Evolutionary conservation across 64 coral and sea anemone genomes (phyloP).

Genomic region (Orbicella faveolata): DNA sequence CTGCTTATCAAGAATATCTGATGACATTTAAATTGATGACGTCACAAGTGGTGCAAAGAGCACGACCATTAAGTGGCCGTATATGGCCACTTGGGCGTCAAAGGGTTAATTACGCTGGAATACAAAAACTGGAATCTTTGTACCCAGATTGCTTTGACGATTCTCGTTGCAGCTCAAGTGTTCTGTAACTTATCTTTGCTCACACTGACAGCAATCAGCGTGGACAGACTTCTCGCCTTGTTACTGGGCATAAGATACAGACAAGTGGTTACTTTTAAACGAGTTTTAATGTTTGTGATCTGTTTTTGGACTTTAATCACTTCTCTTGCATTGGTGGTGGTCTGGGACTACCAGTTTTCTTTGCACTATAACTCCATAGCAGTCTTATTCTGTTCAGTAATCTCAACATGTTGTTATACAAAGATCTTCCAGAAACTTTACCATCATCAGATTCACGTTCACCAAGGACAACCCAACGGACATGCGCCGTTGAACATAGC

Average conservation of each 20-base stretch:
- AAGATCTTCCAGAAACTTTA: not conserved
- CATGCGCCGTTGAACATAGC: not conserved
- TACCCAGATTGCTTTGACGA: too few relatives aligned
- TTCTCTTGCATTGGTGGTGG: too few relatives aligned
- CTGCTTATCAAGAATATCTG: too few relatives aligned
- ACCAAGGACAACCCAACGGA: not conserved
- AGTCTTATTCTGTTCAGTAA: not conserved
- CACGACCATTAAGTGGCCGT: too few relatives aligned
- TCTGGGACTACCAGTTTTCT: too few relatives aligned
- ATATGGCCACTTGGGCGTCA: too few relatives aligned
- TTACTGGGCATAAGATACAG: conserved; percentile 5
- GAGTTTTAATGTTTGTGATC: not conserved
- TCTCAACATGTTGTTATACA: not conserved
- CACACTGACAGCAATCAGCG: not conserved
- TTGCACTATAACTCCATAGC: not conserved
- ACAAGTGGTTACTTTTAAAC: not conserved
- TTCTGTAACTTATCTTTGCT: not conserved
- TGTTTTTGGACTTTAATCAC: not conserved
- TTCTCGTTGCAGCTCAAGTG: too few relatives aligned
- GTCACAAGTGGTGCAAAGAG: too few relatives aligned
- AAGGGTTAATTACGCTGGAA: too few relatives aligned
- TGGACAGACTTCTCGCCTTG: not conserved
- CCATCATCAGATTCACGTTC: not conserved
- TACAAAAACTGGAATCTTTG: too few relatives aligned
- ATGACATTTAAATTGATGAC: too few relatives aligned